Conservation (phyloP, 2,888 invertebrate genomes). For the Phaedon cochleariae region DNA sequence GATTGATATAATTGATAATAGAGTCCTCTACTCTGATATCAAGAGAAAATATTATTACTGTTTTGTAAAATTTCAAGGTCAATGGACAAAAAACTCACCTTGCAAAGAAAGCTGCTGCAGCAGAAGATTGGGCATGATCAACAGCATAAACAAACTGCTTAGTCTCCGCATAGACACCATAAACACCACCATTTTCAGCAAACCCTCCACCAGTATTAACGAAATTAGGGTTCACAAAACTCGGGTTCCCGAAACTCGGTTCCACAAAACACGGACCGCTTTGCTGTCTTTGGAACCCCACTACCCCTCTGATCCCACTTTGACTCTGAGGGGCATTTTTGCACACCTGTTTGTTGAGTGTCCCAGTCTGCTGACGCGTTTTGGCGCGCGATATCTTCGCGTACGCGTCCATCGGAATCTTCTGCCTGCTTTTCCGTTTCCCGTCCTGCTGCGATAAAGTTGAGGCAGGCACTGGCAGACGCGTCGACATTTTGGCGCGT, state of each 20-base stretch:
- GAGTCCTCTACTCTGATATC: too few relatives aligned
- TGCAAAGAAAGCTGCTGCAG: constrained; percentile 70
- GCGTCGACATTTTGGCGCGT: constrained; percentile 49
- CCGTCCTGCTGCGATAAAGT: constrained; percentile 49
- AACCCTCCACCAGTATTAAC: constrained; percentile 37
- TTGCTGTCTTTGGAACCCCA: constrained; percentile 47
- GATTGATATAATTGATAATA: too few relatives aligned
- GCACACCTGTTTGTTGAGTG: background rate
- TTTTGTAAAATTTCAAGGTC: too few relatives aligned
- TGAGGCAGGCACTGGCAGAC: constrained; percentile 57
- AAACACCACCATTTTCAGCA: constrained; percentile 52
- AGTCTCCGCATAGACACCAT: constrained; percentile 62
- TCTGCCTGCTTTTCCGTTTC: constrained; percentile 44
- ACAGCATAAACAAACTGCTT: constrained; percentile 66
- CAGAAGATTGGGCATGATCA: constrained; percentile 66
- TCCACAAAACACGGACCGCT: constrained; percentile 49
- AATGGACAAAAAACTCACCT: constrained; percentile 59
- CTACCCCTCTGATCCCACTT: constrained; percentile 48
- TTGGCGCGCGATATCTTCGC: constrained; percentile 1
- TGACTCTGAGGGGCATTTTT: background rate
- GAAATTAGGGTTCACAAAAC: background rate
- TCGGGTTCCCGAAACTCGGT: too few relatives aligned
- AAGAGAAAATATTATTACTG: too few relatives aligned
- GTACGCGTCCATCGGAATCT: constrained; percentile 20
- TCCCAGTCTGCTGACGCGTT: background rate